Evolutionary conservation across 2,888 invertebrate species (phyloP).

Genomic region (Folsomia manolachei): DNA sequence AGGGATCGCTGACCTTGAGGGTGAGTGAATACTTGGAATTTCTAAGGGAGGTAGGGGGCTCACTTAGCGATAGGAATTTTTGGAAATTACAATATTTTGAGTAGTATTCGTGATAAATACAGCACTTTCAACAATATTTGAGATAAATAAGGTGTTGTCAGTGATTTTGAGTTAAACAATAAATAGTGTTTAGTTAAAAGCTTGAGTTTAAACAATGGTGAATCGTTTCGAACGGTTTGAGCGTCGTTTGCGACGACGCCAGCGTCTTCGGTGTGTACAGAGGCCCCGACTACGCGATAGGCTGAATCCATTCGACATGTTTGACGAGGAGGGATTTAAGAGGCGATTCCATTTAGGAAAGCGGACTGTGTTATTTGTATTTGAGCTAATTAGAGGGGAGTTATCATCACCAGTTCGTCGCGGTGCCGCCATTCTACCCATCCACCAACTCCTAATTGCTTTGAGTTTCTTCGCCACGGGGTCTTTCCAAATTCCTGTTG

Average conservation of each 20-base stretch:
- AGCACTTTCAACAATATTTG: too few relatives aligned
- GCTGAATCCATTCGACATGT: constrained; percentile 20
- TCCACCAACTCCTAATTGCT: constrained; percentile 18
- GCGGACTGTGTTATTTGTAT: constrained; percentile 13
- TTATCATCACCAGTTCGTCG: not conserved
- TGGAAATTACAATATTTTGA: not conserved
- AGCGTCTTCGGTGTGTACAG: not conserved
- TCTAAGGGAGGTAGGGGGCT: not conserved
- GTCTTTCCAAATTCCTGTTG: constrained; percentile 27
- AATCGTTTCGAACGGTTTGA: not conserved
- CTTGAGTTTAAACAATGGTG: not conserved
- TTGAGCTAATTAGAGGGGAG: constrained; percentile 3
- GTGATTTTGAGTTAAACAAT: too few relatives aligned
- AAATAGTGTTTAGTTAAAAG: too few relatives aligned
- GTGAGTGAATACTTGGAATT: not conserved
- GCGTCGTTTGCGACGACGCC: not conserved
- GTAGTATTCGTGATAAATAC: not conserved
- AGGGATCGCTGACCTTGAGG: not conserved
- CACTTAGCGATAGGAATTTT: not conserved
- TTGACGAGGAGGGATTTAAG: not conserved
- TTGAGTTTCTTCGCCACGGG: constrained; percentile 26
- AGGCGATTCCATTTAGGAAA: constrained; percentile 19
- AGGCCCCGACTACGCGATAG: not conserved
- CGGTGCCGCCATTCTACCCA: constrained; percentile 15
- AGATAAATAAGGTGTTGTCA: too few relatives aligned